Evolutionary conservation across 1,140 invertebrate species (phyloP).

Genomic region (Lineus longissimus): DNA sequence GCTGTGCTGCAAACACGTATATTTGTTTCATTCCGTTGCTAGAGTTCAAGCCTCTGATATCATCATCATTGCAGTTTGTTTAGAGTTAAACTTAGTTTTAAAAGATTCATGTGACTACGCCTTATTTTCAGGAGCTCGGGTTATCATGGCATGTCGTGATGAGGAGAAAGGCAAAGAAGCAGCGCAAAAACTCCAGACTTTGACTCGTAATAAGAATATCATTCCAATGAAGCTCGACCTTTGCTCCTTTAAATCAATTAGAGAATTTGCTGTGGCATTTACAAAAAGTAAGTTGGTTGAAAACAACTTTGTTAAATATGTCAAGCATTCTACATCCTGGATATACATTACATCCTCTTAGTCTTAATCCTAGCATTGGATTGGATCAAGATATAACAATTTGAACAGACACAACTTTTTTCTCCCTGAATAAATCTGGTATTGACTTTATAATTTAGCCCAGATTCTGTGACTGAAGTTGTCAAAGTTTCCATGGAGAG

Average conservation of each 20-base stretch:
- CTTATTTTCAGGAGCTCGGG: constrained; percentile 50
- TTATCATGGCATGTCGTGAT: constrained; percentile 58
- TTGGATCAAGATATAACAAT: background rate
- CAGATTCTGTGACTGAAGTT: too few species aligned
- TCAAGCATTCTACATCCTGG: constrained; percentile 3
- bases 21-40: too few species aligned
- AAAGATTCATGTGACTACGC: background rate
- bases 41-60: too few species aligned
- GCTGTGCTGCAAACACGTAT: too few species aligned
- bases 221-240: constrained; percentile 71
- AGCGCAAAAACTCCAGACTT: constrained; percentile 58
- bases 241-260: constrained; percentile 67
- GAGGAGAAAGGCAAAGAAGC: constrained; percentile 60
- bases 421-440: background rate
- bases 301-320: background rate
- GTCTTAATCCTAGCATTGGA: background rate
- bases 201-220: constrained; percentile 68
- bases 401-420: background rate
- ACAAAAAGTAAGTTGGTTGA: constrained; percentile 54
- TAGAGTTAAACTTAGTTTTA: background rate
- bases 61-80: background rate
- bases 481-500: background rate
- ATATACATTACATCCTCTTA: background rate
- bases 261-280: constrained; percentile 66
- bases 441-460: background rate